Conservation (phyloP, 2,888 invertebrate genomes). For the Lepidochitona cinerea region DNA sequence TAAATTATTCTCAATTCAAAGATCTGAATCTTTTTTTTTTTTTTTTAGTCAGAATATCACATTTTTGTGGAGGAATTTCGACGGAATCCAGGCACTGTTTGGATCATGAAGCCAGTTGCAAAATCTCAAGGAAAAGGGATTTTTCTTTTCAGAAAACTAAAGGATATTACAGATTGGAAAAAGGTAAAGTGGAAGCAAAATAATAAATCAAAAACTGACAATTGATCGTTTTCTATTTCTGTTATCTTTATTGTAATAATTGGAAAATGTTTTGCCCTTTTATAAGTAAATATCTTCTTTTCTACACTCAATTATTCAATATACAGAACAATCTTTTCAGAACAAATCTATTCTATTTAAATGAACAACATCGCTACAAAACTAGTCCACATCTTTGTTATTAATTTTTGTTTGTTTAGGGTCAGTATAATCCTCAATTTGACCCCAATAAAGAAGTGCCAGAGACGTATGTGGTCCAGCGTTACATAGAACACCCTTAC, state of each 20-base stretch:
- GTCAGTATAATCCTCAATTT: constrained; percentile 63
- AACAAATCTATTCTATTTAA: too few species aligned
- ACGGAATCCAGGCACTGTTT: constrained; percentile 74
- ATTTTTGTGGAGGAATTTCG: constrained; percentile 77
- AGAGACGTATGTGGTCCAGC: constrained; percentile 75
- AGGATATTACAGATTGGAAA: constrained; percentile 74
- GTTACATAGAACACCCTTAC: constrained; percentile 77
- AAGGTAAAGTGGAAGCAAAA: too few species aligned
- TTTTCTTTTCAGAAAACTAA: constrained; percentile 76
- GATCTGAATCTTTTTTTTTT: not conserved
- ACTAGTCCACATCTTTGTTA: too few species aligned
- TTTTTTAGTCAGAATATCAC: constrained; percentile 75
- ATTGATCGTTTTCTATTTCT: too few species aligned
- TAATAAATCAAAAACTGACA: too few species aligned
- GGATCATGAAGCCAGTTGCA: constrained; percentile 79
- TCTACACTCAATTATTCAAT: too few species aligned
- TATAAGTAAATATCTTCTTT: too few species aligned
- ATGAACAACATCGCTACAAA: too few species aligned
- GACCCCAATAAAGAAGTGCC: constrained; percentile 64
- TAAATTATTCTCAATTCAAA: not conserved
- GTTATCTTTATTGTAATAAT: too few species aligned
- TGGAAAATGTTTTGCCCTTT: too few species aligned
- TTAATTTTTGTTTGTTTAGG: constrained; percentile 37
- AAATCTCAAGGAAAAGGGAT: constrained; percentile 78
- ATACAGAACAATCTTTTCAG: too few species aligned